These are phyloP conservation scores for Poeciliopsis turrubarensis DNA, from an alignment of 2,113 vertebrate genomes.

Conservation along the genomic window DNA sequence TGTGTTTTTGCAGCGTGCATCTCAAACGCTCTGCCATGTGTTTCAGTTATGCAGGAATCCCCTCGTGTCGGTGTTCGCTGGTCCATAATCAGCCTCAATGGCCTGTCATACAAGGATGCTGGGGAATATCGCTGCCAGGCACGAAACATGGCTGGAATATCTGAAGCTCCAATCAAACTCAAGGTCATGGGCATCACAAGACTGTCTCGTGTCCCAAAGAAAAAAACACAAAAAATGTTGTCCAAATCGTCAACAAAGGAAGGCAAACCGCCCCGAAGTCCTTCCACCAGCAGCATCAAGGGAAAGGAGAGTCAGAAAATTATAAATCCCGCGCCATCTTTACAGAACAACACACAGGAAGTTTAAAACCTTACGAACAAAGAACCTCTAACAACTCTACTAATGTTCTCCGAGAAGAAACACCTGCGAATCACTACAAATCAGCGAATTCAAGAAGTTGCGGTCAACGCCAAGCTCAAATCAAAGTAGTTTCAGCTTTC, in stretches of 20 bases:
- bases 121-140: constrained; percentile 93
- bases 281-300: not conserved
- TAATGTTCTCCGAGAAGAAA: not conserved
- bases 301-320: constrained; percentile 16
- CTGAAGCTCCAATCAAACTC: constrained; percentile 89
- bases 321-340: not conserved
- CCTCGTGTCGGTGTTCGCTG: constrained; percentile 88
- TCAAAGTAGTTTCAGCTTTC: too few relatives aligned
- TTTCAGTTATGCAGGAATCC: constrained; percentile 90
- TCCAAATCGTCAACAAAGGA: constrained; percentile 37
- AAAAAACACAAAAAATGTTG: constrained; percentile 45
- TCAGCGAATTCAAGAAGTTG: too few relatives aligned
- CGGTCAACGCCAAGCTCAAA: too few relatives aligned
- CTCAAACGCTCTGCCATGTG: constrained; percentile 4
- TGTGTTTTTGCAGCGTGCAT: too few relatives aligned
- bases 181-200: constrained; percentile 84
- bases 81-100: constrained; percentile 91
- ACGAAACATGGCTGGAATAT: constrained; percentile 88
- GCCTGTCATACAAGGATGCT: constrained; percentile 89
- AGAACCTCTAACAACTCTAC: not conserved
- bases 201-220: constrained; percentile 61
- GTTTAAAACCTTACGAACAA: not conserved
- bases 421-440: not conserved
- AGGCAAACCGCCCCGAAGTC: constrained; percentile 28
- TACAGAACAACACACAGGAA: constrained; percentile 24